Evolutionary conservation across 2,113 vertebrate species (phyloP).

Genomic region (Sphyrna mokarran): DNA sequence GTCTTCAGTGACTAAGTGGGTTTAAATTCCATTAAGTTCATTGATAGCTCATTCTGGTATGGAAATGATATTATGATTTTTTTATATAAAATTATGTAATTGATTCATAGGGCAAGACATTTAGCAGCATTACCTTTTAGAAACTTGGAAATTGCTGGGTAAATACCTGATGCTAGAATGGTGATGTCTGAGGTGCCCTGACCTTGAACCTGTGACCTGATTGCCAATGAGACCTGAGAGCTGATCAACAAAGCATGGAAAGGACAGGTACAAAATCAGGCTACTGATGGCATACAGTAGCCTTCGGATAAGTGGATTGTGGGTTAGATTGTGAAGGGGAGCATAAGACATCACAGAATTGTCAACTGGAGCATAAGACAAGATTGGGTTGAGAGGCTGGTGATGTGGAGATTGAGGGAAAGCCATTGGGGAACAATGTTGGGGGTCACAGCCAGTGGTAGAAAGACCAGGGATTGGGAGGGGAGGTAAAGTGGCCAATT

Average conservation of each 20-base stretch:
- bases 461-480: background rate
- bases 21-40: background rate
- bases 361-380: background rate
- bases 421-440: background rate
- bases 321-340: too few species aligned
- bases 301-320: background rate
- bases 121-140: background rate
- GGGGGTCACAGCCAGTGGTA: background rate
- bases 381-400: background rate
- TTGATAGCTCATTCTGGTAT: background rate
- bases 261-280: too few species aligned
- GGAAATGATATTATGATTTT: background rate
- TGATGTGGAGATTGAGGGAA: background rate
- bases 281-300: too few species aligned
- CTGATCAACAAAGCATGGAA: too few species aligned
- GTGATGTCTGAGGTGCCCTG: background rate
- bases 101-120: background rate
- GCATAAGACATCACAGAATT: background rate
- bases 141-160: too few species aligned
- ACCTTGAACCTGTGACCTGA: too few species aligned
- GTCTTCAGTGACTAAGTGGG: background rate
- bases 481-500: background rate
- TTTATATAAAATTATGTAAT: background rate
- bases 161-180: background rate
- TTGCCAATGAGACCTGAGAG: too few species aligned